Evolutionary conservation across 2,888 invertebrate genomes (phyloP).

Genomic region (Gandaritis pyraliata): DNA sequence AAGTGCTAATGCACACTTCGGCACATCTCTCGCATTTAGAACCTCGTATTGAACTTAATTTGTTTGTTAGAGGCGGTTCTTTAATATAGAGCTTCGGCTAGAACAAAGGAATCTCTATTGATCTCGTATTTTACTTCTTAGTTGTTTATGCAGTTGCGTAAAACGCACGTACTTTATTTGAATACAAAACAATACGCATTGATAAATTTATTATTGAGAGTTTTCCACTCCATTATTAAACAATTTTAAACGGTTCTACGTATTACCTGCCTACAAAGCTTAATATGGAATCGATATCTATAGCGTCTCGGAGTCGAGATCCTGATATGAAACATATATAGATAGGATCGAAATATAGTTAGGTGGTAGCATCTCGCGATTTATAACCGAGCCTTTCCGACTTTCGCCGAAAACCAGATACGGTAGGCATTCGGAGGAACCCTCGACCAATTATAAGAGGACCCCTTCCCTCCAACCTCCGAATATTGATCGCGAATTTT

Average conservation of each 20-base stretch:
- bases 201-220: neutral
- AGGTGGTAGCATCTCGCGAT: conserved; percentile 11
- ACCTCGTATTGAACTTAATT: conserved; percentile 71
- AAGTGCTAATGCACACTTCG: conserved; percentile 67
- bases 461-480: conserved; percentile 59
- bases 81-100: conserved; percentile 69
- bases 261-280: neutral
- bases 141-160: conserved; percentile 45
- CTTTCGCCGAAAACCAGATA: conserved; percentile 54
- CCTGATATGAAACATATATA: neutral
- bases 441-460: conserved; percentile 70
- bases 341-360: conserved; percentile 14
- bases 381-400: conserved; percentile 40
- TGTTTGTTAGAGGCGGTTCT: conserved; percentile 68
- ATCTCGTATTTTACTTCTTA: conserved; percentile 55
- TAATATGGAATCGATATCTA: conserved; percentile 9
- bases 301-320: conserved; percentile 2
- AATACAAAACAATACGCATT: conserved; percentile 1
- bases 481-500: conserved; percentile 79
- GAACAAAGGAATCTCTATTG: conserved; percentile 62
- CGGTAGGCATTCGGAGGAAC: conserved; percentile 63
- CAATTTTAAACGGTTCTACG: neutral
- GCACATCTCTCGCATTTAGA: conserved; percentile 65
- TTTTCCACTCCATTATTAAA: neutral
- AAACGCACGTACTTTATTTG: conserved; percentile 41